phyloP scores from a whole-genome alignment of 2,797 vertebrate genomes.

The Pelobates cultripes region DNA sequence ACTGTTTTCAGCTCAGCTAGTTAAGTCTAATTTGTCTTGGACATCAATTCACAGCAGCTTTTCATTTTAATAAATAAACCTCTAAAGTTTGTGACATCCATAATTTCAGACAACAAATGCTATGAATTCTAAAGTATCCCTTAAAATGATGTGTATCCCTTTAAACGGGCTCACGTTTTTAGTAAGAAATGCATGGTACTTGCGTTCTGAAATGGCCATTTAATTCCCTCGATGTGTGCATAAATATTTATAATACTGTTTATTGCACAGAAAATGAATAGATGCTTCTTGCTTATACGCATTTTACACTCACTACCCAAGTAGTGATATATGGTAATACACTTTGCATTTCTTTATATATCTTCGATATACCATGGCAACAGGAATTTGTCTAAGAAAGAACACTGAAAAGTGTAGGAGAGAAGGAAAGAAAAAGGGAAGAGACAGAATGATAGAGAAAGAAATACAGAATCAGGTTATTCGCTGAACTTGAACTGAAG shows the following conservation, averaged over 20 bases:
- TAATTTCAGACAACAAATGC: too few relatives aligned
- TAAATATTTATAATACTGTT: conserved; percentile 21
- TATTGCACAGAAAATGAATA: background rate
- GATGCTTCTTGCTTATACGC: background rate
- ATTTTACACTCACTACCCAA: background rate
- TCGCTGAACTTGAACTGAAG: too few relatives aligned
- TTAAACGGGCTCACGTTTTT: too few relatives aligned
- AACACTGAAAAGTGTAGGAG: background rate
- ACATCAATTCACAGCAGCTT: too few relatives aligned
- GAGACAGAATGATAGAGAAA: background rate
- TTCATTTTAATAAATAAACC: too few relatives aligned
- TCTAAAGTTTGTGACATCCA: too few relatives aligned
- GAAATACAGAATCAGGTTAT: background rate
- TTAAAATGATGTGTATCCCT: too few relatives aligned
- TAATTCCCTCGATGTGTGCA: conserved; percentile 12
- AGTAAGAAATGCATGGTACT: too few relatives aligned
- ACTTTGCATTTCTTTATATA: background rate
- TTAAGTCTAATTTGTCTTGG: too few relatives aligned
- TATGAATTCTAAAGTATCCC: too few relatives aligned
- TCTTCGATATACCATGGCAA: background rate
- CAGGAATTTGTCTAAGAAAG: too few relatives aligned
- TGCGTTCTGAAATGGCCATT: background rate
- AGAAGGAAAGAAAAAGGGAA: background rate
- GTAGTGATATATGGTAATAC: background rate
- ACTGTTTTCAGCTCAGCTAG: too few relatives aligned